Evolutionary conservation across 2,797 vertebrate genomes (phyloP).

Genomic region (Garrulus glandarius): DNA sequence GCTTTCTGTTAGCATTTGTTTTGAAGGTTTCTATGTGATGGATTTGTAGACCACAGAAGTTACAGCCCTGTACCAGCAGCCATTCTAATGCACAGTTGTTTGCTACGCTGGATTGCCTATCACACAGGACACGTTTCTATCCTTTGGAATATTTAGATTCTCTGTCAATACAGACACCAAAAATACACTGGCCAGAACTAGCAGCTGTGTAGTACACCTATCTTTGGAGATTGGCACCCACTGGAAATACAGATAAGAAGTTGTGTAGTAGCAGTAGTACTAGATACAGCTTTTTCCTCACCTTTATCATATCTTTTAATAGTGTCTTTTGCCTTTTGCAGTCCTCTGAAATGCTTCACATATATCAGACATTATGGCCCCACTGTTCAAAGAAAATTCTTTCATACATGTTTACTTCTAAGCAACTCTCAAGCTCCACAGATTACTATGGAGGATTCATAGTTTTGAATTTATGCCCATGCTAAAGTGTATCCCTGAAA

Average conservation of each 20-base stretch:
- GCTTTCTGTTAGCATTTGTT: not conserved
- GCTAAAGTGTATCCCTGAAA: not conserved
- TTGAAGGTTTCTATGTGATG: not conserved
- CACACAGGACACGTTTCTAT: not conserved
- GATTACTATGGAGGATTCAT: not conserved
- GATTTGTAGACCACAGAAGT: not conserved
- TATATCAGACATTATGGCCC: not conserved
- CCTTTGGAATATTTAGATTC: not conserved
- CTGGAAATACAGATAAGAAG: not conserved
- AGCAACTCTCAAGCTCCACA: not conserved
- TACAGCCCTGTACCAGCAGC: not conserved
- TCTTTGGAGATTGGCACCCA: not conserved
- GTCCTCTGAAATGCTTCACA: not conserved
- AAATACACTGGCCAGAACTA: not conserved
- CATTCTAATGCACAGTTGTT: not conserved
- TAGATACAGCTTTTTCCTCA: not conserved
- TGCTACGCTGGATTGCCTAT: not conserved
- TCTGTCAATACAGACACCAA: not conserved
- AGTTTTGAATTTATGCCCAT: not conserved
- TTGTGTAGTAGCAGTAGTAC: not conserved
- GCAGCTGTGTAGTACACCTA: not conserved
- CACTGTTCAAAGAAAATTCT: not conserved
- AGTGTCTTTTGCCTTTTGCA: not conserved
- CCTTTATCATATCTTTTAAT: not conserved
- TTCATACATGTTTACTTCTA: not conserved